Evolutionary conservation across 1,140 invertebrate species (phyloP).

Genomic region (Thaumatotibia leucotreta): DNA sequence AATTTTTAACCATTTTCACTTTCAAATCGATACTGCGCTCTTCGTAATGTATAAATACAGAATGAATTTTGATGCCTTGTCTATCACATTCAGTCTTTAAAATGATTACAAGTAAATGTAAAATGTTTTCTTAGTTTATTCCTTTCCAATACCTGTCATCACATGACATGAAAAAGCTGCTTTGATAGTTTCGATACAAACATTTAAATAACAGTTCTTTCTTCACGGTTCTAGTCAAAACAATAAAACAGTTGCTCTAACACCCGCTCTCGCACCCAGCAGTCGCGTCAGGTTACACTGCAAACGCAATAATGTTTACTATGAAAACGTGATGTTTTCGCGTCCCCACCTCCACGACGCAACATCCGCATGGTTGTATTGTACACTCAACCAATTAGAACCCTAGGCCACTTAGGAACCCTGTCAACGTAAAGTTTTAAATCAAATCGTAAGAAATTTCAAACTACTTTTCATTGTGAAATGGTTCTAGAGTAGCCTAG

Average conservation of each 20-base stretch:
- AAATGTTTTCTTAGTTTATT: too few species aligned
- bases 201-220: neutral
- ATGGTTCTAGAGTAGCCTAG: too few species aligned
- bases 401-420: neutral
- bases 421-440: too few species aligned
- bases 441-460: too few species aligned
- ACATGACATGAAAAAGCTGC: neutral
- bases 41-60: too few species aligned
- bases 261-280: slow-evolving; percentile 6
- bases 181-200: neutral
- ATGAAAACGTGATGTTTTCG: slow-evolving; percentile 40
- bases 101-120: too few species aligned
- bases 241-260: slow-evolving; percentile 10
- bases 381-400: neutral
- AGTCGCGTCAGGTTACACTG: slow-evolving; percentile 33
- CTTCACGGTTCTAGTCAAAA: neutral
- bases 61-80: too few species aligned
- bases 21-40: too few species aligned
- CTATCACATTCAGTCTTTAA: too few species aligned
- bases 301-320: slow-evolving; percentile 32
- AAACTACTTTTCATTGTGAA: too few species aligned
- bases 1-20: too few species aligned
- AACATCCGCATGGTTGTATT: neutral
- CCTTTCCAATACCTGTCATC: too few species aligned
- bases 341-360: slow-evolving; percentile 13